A percentile compares a stretch with the other conserved stretches of the same genome.
Conservation (phyloP, 1,140 invertebrate species). For the Xylocopa sonorina region DNA sequence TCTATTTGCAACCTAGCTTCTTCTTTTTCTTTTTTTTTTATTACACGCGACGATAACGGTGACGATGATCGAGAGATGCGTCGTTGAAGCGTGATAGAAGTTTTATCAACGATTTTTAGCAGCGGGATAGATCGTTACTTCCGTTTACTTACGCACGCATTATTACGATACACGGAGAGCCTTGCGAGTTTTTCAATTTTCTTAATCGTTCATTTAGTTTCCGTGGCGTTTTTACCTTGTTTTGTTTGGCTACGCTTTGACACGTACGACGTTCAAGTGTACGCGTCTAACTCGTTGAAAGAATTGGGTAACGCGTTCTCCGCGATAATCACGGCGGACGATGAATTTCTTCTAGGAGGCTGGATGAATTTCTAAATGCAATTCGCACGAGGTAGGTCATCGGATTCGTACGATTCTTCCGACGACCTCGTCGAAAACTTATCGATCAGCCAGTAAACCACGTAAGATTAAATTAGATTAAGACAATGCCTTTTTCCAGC, state of each 20-base stretch:
- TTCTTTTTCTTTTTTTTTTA: not conserved
- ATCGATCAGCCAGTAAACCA: not conserved
- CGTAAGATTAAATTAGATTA: not conserved
- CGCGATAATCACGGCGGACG: not conserved
- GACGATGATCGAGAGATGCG: not conserved
- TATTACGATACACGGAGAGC: not conserved
- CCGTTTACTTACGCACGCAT: not conserved
- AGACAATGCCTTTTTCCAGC: too few species aligned
- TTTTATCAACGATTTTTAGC: not conserved
- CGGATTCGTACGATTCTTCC: not conserved
- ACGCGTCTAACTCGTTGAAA: not conserved
- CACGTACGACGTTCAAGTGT: not conserved
- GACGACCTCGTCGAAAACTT: not conserved
- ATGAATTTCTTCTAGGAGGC: constrained; percentile 12
- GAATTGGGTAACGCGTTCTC: constrained; percentile 9
- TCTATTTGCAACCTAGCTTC: constrained; percentile 43
- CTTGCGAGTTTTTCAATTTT: not conserved
- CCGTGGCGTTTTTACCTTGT: not conserved
- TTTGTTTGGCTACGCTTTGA: not conserved
- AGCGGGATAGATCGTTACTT: not conserved
- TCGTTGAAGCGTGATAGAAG: not conserved
- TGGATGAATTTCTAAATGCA: constrained; percentile 28
- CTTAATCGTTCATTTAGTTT: not conserved
- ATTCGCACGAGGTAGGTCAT: constrained; percentile 26
- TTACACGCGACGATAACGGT: constrained; percentile 5